Evolutionary conservation across 1,140 invertebrate genomes (phyloP), one percentile per base, ranked within the genome.

Genomic region (Centruroides vittatus): DNA sequence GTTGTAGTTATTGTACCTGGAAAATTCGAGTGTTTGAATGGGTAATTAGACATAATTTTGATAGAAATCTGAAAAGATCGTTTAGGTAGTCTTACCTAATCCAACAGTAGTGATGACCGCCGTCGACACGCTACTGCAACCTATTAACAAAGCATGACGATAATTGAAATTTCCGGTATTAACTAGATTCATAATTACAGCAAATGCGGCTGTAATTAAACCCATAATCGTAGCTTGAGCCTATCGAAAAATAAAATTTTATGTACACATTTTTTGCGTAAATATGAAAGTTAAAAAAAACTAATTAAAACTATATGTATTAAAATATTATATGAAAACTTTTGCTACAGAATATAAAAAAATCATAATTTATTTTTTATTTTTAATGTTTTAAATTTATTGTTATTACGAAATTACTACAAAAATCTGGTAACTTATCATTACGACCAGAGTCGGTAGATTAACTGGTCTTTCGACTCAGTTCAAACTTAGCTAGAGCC

Each of bases 161-260:
- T 58, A 46, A 59, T 62, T 52, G 35, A 60, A 86, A 59, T 83
- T 78, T n/a, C 86, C 83, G 66, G 85, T 80, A 6, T 85, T 83
- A 66, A 93, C 82, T 81, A 84, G 86, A 46, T 88, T 87, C 72
- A 95, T 83, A 12, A 87, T 73, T 52, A 93, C 82, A 5, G 93
- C 91, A 59, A 86, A 88, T 63, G 90, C 71, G 1, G 89, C 88
- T 5, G 91, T 90, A 60, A 97, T 72, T 72, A 96, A 86, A 10
- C 90, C 92, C 41, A 97, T 91, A 34, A 95, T 85, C 67, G 91
- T 89, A 13, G 91, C 92, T 77, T 97, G 93, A 67, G 87, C 89
- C 77, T 88, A 41, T 6, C 8, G 5, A 8, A 41, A 41, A 41
- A 41, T 41, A 41, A 1, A 6, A 2, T 23, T 23, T 23, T 23